Conservation (phyloP, 2,797 vertebrate genomes). For the Thunnus albacares region DNA sequence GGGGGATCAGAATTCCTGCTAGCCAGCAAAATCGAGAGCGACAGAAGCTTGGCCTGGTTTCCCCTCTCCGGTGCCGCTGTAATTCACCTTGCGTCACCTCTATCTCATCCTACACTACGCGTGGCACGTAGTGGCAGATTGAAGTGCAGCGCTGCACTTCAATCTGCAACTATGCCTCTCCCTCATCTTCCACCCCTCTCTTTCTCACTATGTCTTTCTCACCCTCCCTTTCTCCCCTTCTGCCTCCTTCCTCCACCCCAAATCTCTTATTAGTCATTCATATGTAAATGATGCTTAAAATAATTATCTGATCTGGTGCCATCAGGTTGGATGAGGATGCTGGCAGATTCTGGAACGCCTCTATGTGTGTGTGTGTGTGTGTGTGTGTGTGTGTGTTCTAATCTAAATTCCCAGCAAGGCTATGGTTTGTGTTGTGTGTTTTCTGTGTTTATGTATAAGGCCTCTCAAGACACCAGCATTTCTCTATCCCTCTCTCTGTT, state of each 20-base stretch:
- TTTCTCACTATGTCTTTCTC: conserved; percentile 25
- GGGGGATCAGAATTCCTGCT: conserved; percentile 57
- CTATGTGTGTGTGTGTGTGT: conserved; percentile 4
- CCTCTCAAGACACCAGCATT: conserved; percentile 25
- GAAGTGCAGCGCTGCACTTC: conserved; percentile 70
- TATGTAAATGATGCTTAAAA: conserved; percentile 70
- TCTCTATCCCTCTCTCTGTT: background rate
- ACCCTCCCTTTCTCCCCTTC: background rate
- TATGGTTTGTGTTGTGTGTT: conserved; percentile 33
- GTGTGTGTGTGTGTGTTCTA: conserved; percentile 12
- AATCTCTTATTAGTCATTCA: conserved; percentile 56
- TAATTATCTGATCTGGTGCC: conserved; percentile 59
- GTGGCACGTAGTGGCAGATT: conserved; percentile 51
- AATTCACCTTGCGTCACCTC: conserved; percentile 81
- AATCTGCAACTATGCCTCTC: conserved; percentile 58
- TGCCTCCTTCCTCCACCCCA: background rate
- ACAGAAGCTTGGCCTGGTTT: conserved; percentile 77
- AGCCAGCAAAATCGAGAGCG: conserved; percentile 73
- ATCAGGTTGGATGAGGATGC: conserved; percentile 60
- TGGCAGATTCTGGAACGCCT: conserved; percentile 25
- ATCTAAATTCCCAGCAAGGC: conserved; percentile 41
- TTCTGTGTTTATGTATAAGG: conserved; percentile 30
- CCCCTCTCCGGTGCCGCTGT: conserved; percentile 60
- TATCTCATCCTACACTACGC: conserved; percentile 67
- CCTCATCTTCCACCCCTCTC: conserved; percentile 37